Base-by-base conservation (phyloP, 1,140 invertebrate genomes). In the Rhopalosiphum padi region DNA sequence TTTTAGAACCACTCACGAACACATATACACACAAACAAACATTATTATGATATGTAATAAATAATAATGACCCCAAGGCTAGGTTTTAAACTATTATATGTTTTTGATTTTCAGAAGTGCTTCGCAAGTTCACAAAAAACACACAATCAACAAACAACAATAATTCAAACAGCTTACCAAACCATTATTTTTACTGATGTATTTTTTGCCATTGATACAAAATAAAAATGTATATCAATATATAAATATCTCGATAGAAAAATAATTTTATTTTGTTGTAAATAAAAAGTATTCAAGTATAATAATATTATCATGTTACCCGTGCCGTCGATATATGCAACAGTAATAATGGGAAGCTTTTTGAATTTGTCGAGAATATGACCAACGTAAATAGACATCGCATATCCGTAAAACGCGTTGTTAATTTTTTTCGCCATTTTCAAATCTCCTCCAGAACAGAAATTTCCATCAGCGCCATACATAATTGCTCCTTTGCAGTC, bases 381-480 rank as follows among this genome's bases (percentile, higher is more conserved):
- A 25, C 96, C 96, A 96, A 97, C 97, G 43, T 96, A 95, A 23
- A 94, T 94, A 43, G 95, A 94, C 96, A 97, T 96, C 83, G 95
- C 94, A 11, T 94, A 94, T 3, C 96, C 96, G 86, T 95, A 95
- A 35, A 95, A 94, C 18, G 94, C 94, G 55, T 94, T 95, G 25
- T 93, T 94, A 41, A 95, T 95, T 90, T 95, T 92, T 94, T 94
- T 95, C 1, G 96, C 96, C 82, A 96, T 95, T 21, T 96, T 95
- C 25, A 97, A 94, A 94, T 97, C 96, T 21, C 96, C 96, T 35
- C 96, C 97, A 7, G 96, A 96, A 94, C 96, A 97, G 94, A 97
- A 97, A 41, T 95, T 95, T 25, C 94, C 94, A 8, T 95, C 95
- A 35, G 94, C 94, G 1, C 96, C 96, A 91, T 95, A 94, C 9